Evolutionary conservation across 2,888 invertebrate genomes (phyloP).

Genomic region (Sminthurinus aureus): DNA sequence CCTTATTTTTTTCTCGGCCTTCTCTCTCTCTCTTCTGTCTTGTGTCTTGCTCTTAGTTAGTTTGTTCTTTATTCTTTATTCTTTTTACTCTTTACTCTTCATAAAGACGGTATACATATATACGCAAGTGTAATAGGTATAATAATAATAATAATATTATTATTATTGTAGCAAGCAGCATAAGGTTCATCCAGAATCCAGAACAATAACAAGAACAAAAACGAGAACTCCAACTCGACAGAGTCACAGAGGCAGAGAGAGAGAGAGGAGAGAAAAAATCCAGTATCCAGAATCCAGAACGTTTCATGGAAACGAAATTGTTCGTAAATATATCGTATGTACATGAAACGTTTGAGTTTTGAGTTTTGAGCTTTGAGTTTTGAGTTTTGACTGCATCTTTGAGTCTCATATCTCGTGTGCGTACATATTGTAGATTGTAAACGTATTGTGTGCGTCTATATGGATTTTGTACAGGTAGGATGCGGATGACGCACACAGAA

Average conservation of each 20-base stretch:
- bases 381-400: not conserved
- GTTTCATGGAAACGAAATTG: not conserved
- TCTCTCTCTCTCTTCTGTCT: not conserved
- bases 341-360: not conserved
- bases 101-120: not conserved
- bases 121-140: too few species aligned
- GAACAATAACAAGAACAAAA: not conserved
- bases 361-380: too few species aligned
- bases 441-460: not conserved
- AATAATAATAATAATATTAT: too few species aligned
- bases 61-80: not conserved
- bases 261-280: not conserved
- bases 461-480: not conserved
- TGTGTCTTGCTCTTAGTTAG: not conserved
- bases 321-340: constrained; percentile 2
- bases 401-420: too few species aligned
- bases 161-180: too few species aligned
- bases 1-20: constrained; percentile 5
- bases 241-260: not conserved
- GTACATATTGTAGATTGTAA: not conserved
- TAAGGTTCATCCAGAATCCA: too few species aligned
- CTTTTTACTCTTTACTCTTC: not conserved
- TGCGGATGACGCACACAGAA: not conserved
- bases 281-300: not conserved
- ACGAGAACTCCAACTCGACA: not conserved